Percentiles rank a stretch among this genome's conserved stretches.
Evolutionary conservation across 2,113 vertebrate species (phyloP).

Genomic region (Barnardius zonarius): DNA sequence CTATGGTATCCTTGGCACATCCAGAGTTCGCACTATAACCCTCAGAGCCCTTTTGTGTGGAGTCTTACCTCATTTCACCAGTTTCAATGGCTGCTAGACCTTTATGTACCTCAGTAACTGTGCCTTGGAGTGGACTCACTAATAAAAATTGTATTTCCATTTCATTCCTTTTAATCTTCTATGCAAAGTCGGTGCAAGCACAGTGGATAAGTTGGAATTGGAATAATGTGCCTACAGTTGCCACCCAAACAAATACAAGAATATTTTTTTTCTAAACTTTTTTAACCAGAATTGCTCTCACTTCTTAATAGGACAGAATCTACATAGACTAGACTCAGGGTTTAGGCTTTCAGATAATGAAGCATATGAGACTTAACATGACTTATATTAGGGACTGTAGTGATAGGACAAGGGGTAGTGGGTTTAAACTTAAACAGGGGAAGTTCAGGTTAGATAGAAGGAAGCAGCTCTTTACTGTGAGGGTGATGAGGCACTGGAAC

Average conservation of each 20-base stretch:
- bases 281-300: neutral
- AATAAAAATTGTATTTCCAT: conserved; percentile 40
- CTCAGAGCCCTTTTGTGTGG: neutral
- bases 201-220: neutral
- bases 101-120: neutral
- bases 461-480: neutral
- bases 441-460: neutral
- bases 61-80: neutral
- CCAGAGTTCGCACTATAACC: neutral
- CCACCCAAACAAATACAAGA: conserved; percentile 25
- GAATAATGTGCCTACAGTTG: neutral
- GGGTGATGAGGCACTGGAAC: neutral
- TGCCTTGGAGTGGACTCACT: neutral
- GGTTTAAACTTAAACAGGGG: no score
- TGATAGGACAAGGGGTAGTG: neutral
- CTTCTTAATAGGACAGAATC: conserved; percentile 18
- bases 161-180: conserved; percentile 1
- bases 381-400: neutral
- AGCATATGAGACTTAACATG: neutral
- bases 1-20: neutral
- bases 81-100: neutral
- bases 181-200: neutral
- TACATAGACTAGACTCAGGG: neutral
- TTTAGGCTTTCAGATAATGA: neutral
- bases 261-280: conserved; percentile 29